Percentiles rank a stretch among this genome's conserved stretches.
These are phyloP conservation scores for Anguilla anguilla DNA, from an alignment of 2,797 vertebrate genomes.

Conservation along the genomic window DNA sequence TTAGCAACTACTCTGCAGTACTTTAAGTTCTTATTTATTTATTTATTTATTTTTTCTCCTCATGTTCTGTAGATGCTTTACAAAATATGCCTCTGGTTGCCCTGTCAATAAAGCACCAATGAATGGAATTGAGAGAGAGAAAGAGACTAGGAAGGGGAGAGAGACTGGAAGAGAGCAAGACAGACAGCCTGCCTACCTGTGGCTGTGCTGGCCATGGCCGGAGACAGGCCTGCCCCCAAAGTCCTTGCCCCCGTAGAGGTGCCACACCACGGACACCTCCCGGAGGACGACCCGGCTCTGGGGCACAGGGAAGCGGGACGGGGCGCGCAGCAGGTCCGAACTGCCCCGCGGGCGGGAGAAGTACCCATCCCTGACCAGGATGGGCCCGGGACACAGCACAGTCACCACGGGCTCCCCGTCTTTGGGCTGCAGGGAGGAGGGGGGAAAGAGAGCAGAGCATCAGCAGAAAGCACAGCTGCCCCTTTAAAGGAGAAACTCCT, in stretches of 20 bases:
- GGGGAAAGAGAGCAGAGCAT: background rate
- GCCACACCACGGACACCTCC: slow-evolving; percentile 89
- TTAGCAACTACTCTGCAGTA: too few relatives aligned
- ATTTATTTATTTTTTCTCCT: too few relatives aligned
- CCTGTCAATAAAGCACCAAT: too few relatives aligned
- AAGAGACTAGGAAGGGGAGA: background rate
- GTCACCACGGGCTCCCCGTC: slow-evolving; percentile 89
- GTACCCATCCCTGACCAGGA: slow-evolving; percentile 81
- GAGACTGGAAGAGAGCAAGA: background rate
- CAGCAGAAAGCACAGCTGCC: background rate
- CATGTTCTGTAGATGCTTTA: too few relatives aligned
- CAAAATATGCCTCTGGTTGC: too few relatives aligned
- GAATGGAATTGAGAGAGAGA: too few relatives aligned
- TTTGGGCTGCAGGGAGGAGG: slow-evolving; percentile 71
- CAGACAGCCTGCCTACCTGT: slow-evolving; percentile 63
- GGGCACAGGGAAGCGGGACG: slow-evolving; percentile 83
- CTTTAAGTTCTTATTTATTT: too few relatives aligned
- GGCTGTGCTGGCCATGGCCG: slow-evolving; percentile 70
- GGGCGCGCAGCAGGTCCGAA: slow-evolving; percentile 84
- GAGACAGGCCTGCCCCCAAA: slow-evolving; percentile 76
- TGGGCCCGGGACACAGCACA: slow-evolving; percentile 72
- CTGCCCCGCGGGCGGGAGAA: slow-evolving; percentile 87
- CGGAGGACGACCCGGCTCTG: slow-evolving; percentile 84
- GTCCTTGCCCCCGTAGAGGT: slow-evolving; percentile 88
- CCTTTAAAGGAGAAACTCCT: background rate